Evolutionary conservation across 1,140 invertebrate species (phyloP).

Genomic region (Prorops nasuta): DNA sequence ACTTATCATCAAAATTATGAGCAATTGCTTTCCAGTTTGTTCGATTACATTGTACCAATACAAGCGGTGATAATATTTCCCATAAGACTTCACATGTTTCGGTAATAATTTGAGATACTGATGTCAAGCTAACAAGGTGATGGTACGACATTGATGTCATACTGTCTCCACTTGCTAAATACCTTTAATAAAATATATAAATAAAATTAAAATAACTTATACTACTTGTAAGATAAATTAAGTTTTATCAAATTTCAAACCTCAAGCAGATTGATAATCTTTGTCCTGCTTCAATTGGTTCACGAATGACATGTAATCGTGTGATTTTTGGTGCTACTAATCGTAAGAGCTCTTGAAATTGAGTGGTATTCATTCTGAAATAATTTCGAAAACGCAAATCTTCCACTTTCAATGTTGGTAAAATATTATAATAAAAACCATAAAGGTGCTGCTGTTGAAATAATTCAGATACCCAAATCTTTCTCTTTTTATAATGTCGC

Average conservation of each 20-base stretch:
- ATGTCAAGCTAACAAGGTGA: slow-evolving; percentile 22
- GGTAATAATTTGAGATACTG: slow-evolving; percentile 21
- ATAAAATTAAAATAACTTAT: slow-evolving; percentile 3
- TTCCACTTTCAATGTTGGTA: neutral
- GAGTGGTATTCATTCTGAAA: neutral
- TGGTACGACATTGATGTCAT: slow-evolving; percentile 15
- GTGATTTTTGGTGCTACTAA: neutral
- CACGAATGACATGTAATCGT: neutral
- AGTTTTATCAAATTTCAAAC: neutral
- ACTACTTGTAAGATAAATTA: neutral
- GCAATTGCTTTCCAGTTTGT: slow-evolving; percentile 33
- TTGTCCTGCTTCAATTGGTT: neutral
- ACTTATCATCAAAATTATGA: slow-evolving; percentile 27
- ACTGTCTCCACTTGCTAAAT: slow-evolving; percentile 15
- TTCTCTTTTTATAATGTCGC: neutral
- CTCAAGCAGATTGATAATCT: neutral
- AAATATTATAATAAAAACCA: neutral
- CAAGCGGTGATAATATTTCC: too few relatives aligned
- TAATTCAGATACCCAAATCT: neutral
- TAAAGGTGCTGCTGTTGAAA: neutral
- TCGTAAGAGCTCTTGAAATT: neutral
- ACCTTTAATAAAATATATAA: slow-evolving; percentile 7
- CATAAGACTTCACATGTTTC: too few relatives aligned
- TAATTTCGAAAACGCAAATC: neutral
- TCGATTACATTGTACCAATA: slow-evolving; percentile 12